Conservation (phyloP, 2,113 vertebrate species). For the Percina caprodes region DNA sequence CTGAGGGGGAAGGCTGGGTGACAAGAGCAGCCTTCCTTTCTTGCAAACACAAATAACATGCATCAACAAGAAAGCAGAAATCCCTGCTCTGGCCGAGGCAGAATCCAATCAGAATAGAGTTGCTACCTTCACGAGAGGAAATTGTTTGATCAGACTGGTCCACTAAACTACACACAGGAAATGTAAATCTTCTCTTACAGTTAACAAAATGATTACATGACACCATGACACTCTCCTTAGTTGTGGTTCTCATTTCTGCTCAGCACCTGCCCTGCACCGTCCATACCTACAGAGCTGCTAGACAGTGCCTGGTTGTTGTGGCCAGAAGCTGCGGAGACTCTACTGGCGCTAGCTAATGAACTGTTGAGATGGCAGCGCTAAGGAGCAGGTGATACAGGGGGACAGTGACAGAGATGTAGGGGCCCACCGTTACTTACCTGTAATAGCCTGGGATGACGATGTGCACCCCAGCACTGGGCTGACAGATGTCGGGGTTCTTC, state of each 20-base stretch:
- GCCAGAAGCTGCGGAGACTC: slow-evolving; percentile 62
- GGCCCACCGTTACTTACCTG: slow-evolving; percentile 86
- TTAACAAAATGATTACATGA: slow-evolving; percentile 39
- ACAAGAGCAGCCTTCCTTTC: slow-evolving; percentile 56
- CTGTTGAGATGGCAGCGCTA: slow-evolving; percentile 69
- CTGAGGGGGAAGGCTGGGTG: slow-evolving; percentile 66
- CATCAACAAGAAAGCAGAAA: slow-evolving; percentile 66
- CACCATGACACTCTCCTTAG: slow-evolving; percentile 18
- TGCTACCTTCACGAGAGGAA: slow-evolving; percentile 45
- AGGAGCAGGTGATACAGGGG: slow-evolving; percentile 76
- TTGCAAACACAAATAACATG: slow-evolving; percentile 76
- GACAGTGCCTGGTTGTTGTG: slow-evolving; percentile 55
- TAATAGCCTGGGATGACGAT: slow-evolving; percentile 93
- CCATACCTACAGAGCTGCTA: slow-evolving; percentile 53
- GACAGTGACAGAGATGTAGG: slow-evolving; percentile 80
- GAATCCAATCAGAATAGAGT: slow-evolving; percentile 56
- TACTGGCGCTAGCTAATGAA: slow-evolving; percentile 75
- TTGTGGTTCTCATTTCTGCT: slow-evolving; percentile 24
- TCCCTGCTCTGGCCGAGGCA: slow-evolving; percentile 38
- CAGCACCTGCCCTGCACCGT: slow-evolving; percentile 40
- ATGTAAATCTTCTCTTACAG: slow-evolving; percentile 39
- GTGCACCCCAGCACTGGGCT: slow-evolving; percentile 90
- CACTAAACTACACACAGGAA: slow-evolving; percentile 12
- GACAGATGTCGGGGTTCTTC: slow-evolving; percentile 90
- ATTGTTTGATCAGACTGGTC: slow-evolving; percentile 42